Base-by-base conservation (phyloP, 2,888 invertebrate species). In the Calephelis perditalis region DNA sequence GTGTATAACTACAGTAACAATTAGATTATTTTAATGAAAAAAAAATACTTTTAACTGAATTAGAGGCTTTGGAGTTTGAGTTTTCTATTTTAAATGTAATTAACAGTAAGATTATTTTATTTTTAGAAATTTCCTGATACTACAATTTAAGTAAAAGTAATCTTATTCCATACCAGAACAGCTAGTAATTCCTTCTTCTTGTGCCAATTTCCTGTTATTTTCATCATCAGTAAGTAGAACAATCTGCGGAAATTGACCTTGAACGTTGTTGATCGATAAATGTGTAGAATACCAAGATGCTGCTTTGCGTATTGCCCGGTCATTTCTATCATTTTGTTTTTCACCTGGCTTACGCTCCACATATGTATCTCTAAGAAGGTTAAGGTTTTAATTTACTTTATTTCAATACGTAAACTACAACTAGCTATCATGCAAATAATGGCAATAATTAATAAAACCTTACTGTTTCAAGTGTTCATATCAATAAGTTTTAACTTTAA, bases 311-410 rank as follows among this genome's bases (percentile, higher is more conserved):
- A 99, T 98, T 8, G 98, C 97, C 71, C 98, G 90, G 77, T 98
- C 97, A 89, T 98, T 98, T 65, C 98, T 93, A 78, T 98, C 98
- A 84, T 98, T 98, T 55, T 93, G 88, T 26, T 94, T 93, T 84
- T 99, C 99, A 8, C 95, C 95, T 7, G 95, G 94, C 60, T 94
- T 86, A 59, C 97, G 92, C 75, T 96, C 95, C 1, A 97, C 89
- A 78, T 96, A 99, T 0, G 98, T 98, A 65, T 97, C 96, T 74
- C 97, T 98, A 68, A 61, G 60, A 46, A 36, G 26, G 26, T 26
- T 26, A 26, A n/a, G n/a, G n/a, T n/a, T n/a, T n/a, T n/a, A n/a
- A n/a, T n/a, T n/a, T n/a, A n/a, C n/a, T n/a, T n/a, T n/a, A 26
- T 26, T 26, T 26, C 26, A 26, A 26, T 26, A 26, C 26, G 3